phyloP scores from a whole-genome alignment of 2,113 vertebrate genomes.

The Muntiacus muntjak region DNA sequence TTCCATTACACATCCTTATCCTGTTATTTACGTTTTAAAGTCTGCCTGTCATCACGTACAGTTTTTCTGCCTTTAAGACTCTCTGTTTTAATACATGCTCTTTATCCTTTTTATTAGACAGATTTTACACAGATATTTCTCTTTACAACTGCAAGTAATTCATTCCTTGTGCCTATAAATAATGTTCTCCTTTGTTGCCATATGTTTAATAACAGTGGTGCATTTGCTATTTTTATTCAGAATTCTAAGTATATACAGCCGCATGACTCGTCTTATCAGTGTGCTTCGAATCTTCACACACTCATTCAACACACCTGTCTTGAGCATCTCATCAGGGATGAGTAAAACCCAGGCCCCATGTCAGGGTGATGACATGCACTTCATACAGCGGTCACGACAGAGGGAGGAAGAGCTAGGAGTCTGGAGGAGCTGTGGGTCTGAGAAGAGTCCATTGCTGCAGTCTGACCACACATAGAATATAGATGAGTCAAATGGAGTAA shows the following conservation, averaged over 20 bases:
- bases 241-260: neutral
- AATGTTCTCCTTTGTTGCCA: neutral
- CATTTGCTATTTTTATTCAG: neutral
- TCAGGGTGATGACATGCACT: neutral
- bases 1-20: neutral
- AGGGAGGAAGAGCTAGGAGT: neutral
- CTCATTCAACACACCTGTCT: neutral
- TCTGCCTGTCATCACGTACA: neutral
- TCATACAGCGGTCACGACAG: neutral
- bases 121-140: neutral
- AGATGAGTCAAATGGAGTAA: neutral
- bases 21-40: neutral
- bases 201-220: neutral
- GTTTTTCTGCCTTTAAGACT: neutral
- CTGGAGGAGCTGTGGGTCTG: neutral
- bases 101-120: neutral
- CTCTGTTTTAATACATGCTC: neutral
- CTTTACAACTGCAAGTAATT: neutral
- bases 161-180: neutral
- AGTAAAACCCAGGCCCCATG: neutral
- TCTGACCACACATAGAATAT: neutral
- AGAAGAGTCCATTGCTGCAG: neutral
- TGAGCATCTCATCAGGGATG: neutral
- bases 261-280: neutral
- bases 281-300: neutral